Percentiles rank a stretch among this genome's conserved stretches.
These are phyloP conservation scores for Spea bombifrons DNA, from an alignment of 2,113 vertebrate species.

Conservation along the genomic window DNA sequence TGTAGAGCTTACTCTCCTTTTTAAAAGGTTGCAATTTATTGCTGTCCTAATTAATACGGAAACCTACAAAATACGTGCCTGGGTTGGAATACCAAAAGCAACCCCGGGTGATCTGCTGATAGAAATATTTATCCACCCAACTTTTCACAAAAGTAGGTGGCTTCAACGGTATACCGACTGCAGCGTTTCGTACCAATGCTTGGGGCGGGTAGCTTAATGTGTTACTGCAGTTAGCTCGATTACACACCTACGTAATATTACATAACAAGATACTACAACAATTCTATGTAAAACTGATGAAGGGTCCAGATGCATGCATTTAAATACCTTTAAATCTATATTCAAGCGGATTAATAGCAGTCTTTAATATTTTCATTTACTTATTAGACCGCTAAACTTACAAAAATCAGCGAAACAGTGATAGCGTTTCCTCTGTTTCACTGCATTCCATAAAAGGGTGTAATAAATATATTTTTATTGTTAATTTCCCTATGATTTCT, in stretches of 20 bases:
- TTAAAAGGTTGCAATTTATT: constrained; percentile 43
- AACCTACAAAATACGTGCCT: background rate
- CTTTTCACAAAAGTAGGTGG: constrained; percentile 58
- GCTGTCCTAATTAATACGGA: constrained; percentile 35
- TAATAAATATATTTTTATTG: background rate
- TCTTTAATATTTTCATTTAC: constrained; percentile 69
- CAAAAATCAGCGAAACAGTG: constrained; percentile 66
- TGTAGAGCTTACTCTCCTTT: constrained; percentile 10
- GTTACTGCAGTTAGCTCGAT: constrained; percentile 75
- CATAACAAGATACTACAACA: constrained; percentile 81
- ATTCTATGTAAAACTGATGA: constrained; percentile 81
- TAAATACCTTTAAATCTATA: constrained; percentile 76
- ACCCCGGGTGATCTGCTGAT: constrained; percentile 49
- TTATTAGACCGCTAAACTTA: constrained; percentile 69
- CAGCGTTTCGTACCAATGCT: constrained; percentile 74
- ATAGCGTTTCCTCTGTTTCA: constrained; percentile 35
- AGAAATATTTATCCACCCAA: constrained; percentile 33
- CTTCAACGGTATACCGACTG: constrained; percentile 66
- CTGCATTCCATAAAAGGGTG: background rate
- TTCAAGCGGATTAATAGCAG: constrained; percentile 75
- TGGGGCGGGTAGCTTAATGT: constrained; percentile 72
- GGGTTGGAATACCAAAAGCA: constrained; percentile 28
- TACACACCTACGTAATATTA: constrained; percentile 80
- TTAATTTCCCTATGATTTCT: constrained; percentile 56
- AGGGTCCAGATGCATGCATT: constrained; percentile 78